Conservation (phyloP, 2,797 vertebrate species). For the Pangasius sanitwongsei region DNA sequence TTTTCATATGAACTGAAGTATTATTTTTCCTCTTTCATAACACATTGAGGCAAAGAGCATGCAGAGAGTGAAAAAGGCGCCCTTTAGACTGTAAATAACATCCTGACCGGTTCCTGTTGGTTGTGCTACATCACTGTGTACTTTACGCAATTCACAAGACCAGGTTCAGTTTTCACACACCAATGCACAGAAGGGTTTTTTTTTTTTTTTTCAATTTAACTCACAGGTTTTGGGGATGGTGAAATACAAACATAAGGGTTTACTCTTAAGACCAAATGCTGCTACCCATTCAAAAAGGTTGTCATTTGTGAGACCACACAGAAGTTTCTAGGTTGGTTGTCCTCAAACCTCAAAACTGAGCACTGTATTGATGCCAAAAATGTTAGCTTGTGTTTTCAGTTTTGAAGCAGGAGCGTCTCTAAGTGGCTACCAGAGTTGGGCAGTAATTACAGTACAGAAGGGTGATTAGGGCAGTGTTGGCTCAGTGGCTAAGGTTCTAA, state of each 20-base stretch:
- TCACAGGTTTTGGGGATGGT: background rate
- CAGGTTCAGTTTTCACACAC: conserved; percentile 23
- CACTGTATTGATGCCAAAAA: conserved; percentile 28
- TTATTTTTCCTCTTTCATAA: background rate
- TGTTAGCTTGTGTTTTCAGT: background rate
- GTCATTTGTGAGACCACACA: background rate
- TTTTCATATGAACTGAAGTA: conserved; percentile 7
- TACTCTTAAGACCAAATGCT: conserved; percentile 32
- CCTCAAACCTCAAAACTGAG: background rate
- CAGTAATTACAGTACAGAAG: conserved; percentile 12
- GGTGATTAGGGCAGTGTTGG: background rate
- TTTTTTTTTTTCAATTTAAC: conserved; percentile 6
- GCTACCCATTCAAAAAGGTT: conserved; percentile 25
- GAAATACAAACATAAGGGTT: conserved; percentile 24
- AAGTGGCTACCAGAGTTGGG: background rate
- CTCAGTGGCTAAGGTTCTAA: background rate
- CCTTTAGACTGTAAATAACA: conserved; percentile 77
- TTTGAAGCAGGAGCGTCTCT: background rate
- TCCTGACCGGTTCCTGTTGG: conserved; percentile 62
- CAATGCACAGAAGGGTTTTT: background rate
- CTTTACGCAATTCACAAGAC: conserved; percentile 56
- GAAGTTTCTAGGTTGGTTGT: background rate
- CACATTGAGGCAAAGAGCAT: background rate
- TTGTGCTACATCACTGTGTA: conserved; percentile 63
- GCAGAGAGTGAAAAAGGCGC: conserved; percentile 57